Conservation (phyloP, 2,888 invertebrate species). For the Trisateles emortualis region DNA sequence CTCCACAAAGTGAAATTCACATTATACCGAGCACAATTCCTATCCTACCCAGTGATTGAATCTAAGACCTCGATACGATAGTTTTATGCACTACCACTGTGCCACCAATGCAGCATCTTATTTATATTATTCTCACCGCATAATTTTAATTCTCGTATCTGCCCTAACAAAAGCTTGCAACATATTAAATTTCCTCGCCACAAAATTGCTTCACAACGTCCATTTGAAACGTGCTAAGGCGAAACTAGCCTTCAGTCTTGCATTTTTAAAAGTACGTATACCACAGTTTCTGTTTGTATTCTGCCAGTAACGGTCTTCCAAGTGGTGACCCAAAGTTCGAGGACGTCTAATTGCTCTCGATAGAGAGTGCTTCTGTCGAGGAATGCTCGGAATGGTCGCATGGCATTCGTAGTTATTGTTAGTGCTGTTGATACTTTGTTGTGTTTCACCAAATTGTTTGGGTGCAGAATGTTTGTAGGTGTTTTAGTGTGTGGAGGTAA, state of each 20-base stretch:
- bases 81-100: too few relatives aligned
- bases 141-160: neutral
- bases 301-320: constrained; percentile 3
- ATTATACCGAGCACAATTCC: too few relatives aligned
- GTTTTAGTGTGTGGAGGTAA: neutral
- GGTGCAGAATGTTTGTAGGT: neutral
- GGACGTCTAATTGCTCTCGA: constrained; percentile 35
- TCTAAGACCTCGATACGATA: too few relatives aligned
- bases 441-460: constrained; percentile 1
- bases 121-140: too few relatives aligned
- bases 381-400: constrained; percentile 40
- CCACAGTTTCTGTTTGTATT: neutral
- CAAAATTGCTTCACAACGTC: constrained; percentile 2
- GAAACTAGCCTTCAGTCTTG: constrained; percentile 21
- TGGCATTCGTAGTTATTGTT: constrained; percentile 24
- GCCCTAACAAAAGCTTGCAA: neutral
- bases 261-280: constrained; percentile 26
- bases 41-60: too few relatives aligned
- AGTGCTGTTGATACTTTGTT: constrained; percentile 8
- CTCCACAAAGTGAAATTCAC: too few relatives aligned
- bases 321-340: constrained; percentile 6
- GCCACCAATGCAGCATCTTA: too few relatives aligned
- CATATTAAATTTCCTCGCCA: constrained; percentile 11
- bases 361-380: constrained; percentile 15
- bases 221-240: constrained; percentile 7